phyloP scores from a whole-genome alignment of 2,797 vertebrate species.

The Petrocephalus sullivani region DNA sequence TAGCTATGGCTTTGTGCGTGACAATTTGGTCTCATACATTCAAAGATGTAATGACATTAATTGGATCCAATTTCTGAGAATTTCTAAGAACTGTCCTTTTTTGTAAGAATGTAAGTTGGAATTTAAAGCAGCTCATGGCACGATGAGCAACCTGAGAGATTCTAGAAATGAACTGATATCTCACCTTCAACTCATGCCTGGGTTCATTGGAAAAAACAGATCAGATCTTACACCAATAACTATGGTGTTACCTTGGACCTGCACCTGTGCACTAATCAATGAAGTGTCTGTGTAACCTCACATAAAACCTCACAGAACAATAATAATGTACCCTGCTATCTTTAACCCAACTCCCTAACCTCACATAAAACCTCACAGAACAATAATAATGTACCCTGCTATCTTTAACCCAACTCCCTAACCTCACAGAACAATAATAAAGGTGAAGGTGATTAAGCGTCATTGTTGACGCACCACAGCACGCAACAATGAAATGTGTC shows the following conservation, averaged over 20 bases:
- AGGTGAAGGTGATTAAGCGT: too few species aligned
- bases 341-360: not conserved
- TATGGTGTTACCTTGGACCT: not conserved
- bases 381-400: not conserved
- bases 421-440: too few species aligned
- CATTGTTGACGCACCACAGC: too few species aligned
- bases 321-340: not conserved
- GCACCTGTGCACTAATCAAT: not conserved
- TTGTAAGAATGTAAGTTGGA: not conserved
- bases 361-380: not conserved
- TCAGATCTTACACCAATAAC: not conserved
- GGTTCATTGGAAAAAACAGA: not conserved
- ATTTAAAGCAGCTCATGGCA: not conserved
- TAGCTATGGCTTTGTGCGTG: not conserved
- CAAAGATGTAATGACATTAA: not conserved
- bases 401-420: not conserved
- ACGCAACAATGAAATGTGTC: too few species aligned
- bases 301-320: not conserved
- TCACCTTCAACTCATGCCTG: not conserved
- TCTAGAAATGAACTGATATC: not conserved
- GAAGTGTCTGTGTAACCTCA: not conserved
- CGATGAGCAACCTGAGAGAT: not conserved
- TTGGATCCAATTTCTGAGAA: not conserved
- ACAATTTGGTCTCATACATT: not conserved
- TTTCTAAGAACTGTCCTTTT: not conserved